Evolutionary conservation across 2,113 vertebrate species (phyloP).

Genomic region (Sylvilagus bachmani): DNA sequence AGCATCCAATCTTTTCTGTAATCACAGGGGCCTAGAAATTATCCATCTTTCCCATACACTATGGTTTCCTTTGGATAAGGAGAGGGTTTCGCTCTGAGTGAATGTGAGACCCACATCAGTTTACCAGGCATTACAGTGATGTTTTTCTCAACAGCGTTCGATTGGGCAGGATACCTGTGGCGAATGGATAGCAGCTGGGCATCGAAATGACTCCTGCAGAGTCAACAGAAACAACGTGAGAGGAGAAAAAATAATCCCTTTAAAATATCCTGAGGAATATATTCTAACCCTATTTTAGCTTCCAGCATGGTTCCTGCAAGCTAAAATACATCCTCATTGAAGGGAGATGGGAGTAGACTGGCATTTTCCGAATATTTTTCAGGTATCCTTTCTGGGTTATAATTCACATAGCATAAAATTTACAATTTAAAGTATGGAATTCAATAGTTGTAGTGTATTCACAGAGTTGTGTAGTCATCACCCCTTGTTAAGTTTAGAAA

Average conservation of each 20-base stretch:
- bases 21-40: background rate
- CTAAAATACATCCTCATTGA: background rate
- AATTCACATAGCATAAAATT: constrained; percentile 3
- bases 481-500: background rate
- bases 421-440: background rate
- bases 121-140: background rate
- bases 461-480: background rate
- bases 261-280: background rate
- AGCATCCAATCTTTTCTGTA: background rate
- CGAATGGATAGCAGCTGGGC: background rate
- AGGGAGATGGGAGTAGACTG: background rate
- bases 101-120: too few relatives aligned
- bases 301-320: background rate
- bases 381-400: background rate
- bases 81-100: background rate
- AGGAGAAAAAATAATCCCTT: background rate
- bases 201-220: background rate
- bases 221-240: background rate
- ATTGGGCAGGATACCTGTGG: background rate
- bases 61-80: background rate
- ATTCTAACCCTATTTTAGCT: background rate
- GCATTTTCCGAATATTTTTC: background rate
- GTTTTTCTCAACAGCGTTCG: background rate
- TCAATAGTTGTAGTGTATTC: background rate
- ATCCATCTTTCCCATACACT: background rate